Conservation (phyloP, 2,113 vertebrate species). For the Gobius niger region DNA sequence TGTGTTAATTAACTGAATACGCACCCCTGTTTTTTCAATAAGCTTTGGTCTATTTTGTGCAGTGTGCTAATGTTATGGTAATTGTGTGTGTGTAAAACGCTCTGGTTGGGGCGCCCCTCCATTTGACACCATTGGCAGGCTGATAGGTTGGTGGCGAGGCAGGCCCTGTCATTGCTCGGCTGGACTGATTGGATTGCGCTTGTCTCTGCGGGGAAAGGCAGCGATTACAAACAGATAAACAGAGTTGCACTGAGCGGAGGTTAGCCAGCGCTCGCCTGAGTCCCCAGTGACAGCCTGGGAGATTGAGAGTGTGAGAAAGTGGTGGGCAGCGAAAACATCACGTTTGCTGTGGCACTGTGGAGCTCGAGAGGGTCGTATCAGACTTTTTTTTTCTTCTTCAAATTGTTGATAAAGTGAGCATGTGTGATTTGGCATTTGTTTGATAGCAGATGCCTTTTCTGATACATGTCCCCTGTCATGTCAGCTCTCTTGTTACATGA, state of each 20-base stretch:
- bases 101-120: slow-evolving; percentile 52
- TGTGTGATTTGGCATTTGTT: not conserved
- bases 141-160: slow-evolving; percentile 52
- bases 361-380: not conserved
- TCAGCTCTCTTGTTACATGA: too few species aligned
- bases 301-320: slow-evolving; percentile 66
- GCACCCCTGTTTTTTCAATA: too few species aligned
- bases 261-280: slow-evolving; percentile 48
- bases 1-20: too few species aligned
- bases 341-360: slow-evolving; percentile 20
- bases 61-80: not conserved
- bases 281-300: slow-evolving; percentile 57
- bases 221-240: slow-evolving; percentile 72
- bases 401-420: not conserved
- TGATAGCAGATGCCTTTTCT: not conserved
- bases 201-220: slow-evolving; percentile 64
- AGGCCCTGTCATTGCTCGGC: slow-evolving; percentile 64
- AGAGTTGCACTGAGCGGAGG: slow-evolving; percentile 59
- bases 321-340: slow-evolving; percentile 45
- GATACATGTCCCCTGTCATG: not conserved
- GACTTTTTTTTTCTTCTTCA: not conserved
- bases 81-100: slow-evolving; percentile 30
- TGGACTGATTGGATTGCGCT: slow-evolving; percentile 68
- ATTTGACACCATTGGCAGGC: slow-evolving; percentile 67
- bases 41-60: too few species aligned